Percentiles rank a stretch among this genome's conserved stretches.
phyloP scores from a whole-genome alignment of 2,797 vertebrate genomes.

The Scolopax bukidnonensis region DNA sequence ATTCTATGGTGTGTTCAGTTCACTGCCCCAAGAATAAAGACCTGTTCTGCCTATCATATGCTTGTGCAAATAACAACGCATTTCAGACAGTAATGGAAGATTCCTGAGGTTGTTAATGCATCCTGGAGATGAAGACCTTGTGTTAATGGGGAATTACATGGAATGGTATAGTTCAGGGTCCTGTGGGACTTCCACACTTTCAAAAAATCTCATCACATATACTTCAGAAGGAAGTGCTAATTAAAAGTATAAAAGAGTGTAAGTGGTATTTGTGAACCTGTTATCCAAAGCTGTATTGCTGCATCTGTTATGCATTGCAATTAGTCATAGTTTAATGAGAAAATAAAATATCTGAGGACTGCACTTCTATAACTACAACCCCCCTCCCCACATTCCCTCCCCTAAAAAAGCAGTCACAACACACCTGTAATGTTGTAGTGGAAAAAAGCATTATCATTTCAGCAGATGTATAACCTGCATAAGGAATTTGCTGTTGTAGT shows the following conservation, averaged over 20 bases:
- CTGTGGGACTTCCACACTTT: not conserved
- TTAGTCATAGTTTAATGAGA: slow-evolving; percentile 6
- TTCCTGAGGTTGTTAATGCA: not conserved
- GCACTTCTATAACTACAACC: not conserved
- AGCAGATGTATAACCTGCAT: not conserved
- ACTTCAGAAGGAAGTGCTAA: not conserved
- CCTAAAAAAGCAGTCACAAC: not conserved
- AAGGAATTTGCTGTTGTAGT: not conserved
- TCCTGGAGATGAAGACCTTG: not conserved
- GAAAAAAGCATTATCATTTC: not conserved
- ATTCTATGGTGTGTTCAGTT: not conserved
- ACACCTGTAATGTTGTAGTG: not conserved
- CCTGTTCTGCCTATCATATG: not conserved
- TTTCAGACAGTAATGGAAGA: not conserved
- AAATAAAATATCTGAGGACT: not conserved
- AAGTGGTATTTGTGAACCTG: not conserved
- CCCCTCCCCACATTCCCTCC: rapidly evolving
- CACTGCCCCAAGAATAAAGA: not conserved
- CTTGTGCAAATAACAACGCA: not conserved
- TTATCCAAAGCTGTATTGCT: not conserved
- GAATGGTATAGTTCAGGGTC: not conserved
- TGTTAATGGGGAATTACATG: not conserved
- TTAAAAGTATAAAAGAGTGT: not conserved
- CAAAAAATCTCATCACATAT: not conserved
- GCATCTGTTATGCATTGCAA: not conserved